Conservation (phyloP, 2,113 vertebrate species). For the Sciurus niger region DNA sequence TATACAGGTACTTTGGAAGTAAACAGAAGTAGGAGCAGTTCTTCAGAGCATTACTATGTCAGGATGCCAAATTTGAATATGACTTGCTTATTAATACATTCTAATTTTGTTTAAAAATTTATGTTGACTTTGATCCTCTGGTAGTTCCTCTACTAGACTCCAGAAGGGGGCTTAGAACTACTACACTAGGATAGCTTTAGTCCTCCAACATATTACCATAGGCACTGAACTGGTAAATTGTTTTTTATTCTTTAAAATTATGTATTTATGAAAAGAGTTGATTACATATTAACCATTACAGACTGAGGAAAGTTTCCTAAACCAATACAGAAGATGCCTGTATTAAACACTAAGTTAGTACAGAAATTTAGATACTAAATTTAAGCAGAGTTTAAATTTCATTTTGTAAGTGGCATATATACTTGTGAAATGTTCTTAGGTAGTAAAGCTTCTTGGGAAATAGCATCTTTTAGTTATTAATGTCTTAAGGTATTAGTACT, state of each 20-base stretch:
- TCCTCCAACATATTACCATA: not conserved
- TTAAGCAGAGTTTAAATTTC: slow-evolving; percentile 40
- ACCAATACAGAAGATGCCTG: not conserved
- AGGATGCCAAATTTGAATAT: not conserved
- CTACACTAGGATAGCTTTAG: not conserved
- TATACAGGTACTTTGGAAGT: not conserved
- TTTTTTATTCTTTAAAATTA: slow-evolving; percentile 13
- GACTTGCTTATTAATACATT: not conserved
- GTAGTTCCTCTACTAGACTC: not conserved
- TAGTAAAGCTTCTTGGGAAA: slow-evolving; percentile 46
- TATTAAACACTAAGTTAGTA: not conserved
- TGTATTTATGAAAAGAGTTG: not conserved
- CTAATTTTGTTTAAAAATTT: not conserved
- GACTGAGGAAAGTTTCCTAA: not conserved
- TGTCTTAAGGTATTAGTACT: not conserved
- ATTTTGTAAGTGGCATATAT: not conserved
- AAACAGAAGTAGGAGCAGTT: not conserved
- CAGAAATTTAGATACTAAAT: not conserved
- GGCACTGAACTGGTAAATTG: not conserved
- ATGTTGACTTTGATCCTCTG: not conserved
- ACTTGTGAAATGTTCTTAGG: not conserved
- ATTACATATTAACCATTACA: not conserved
- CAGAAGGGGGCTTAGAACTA: not conserved
- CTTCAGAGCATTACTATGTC: slow-evolving; percentile 14
- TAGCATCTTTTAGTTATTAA: not conserved